Evolutionary conservation across 2,888 invertebrate species (phyloP).

Genomic region (Odontomyia ornata): DNA sequence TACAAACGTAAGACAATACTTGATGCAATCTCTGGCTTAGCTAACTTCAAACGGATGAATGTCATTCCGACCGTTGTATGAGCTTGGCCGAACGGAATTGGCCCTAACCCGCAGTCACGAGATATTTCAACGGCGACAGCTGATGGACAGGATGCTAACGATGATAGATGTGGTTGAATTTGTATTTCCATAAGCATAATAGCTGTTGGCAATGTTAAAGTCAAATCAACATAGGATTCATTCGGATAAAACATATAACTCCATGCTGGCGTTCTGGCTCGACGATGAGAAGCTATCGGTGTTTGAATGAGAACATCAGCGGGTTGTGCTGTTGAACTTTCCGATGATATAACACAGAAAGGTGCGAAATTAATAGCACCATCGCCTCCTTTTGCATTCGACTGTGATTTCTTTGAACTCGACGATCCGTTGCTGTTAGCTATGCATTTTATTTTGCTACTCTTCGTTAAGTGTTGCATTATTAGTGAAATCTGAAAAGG

Average conservation of each 20-base stretch:
- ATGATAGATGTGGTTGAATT: constrained; percentile 84
- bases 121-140: constrained; percentile 88
- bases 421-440: constrained; percentile 59
- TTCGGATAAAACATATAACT: constrained; percentile 93
- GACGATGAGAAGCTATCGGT: constrained; percentile 79
- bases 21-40: constrained; percentile 85
- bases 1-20: constrained; percentile 74
- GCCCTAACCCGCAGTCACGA: constrained; percentile 78
- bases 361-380: constrained; percentile 91
- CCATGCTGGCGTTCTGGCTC: constrained; percentile 93
- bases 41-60: constrained; percentile 82
- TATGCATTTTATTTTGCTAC: constrained; percentile 62
- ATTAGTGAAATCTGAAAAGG: constrained; percentile 64
- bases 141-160: constrained; percentile 86
- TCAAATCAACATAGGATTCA: constrained; percentile 88
- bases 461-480: constrained; percentile 71
- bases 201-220: constrained; percentile 87
- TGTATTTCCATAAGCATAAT: constrained; percentile 88
- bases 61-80: constrained; percentile 88
- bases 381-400: constrained; percentile 71
- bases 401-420: constrained; percentile 60
- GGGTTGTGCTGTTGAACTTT: constrained; percentile 86
- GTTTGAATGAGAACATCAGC: constrained; percentile 88
- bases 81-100: constrained; percentile 86
- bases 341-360: constrained; percentile 80